Evolutionary conservation across 2,113 vertebrate genomes (phyloP).

Genomic region (Antechinus stuartii): DNA sequence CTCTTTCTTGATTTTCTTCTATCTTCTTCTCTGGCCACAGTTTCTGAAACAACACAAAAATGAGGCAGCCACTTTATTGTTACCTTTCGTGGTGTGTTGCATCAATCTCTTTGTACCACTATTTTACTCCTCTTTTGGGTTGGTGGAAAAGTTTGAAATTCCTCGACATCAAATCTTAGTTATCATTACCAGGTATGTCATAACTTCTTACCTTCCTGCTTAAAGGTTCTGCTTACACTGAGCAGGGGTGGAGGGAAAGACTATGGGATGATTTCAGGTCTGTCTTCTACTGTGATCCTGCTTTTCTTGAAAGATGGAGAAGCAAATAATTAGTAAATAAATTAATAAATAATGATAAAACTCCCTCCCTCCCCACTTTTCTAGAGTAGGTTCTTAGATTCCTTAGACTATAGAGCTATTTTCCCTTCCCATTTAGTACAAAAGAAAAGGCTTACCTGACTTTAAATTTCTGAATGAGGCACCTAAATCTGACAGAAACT

Average conservation of each 20-base stretch:
- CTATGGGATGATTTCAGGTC: background rate
- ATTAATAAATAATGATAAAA: background rate
- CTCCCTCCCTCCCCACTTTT: background rate
- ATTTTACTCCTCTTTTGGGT: constrained; percentile 90
- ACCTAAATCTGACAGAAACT: background rate
- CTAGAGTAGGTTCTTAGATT: background rate
- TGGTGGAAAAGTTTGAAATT: constrained; percentile 89
- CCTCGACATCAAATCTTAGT: constrained; percentile 88
- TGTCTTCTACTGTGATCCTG: background rate
- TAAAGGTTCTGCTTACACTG: background rate
- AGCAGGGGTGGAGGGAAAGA: background rate
- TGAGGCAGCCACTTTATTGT: constrained; percentile 88
- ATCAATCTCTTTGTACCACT: constrained; percentile 91
- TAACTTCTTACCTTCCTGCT: background rate
- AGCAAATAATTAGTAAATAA: too few species aligned
- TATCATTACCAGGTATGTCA: constrained; percentile 89
- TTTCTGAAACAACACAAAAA: constrained; percentile 65
- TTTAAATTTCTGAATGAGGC: background rate
- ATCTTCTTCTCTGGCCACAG: constrained; percentile 46
- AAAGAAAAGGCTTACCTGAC: background rate
- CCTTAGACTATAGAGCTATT: background rate
- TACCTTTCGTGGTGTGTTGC: constrained; percentile 90
- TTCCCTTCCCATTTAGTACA: background rate
- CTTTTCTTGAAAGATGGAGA: background rate
- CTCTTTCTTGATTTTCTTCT: background rate